Evolutionary conservation across 2,888 invertebrate genomes (phyloP).

Genomic region (Perizoma flavofasciatum): DNA sequence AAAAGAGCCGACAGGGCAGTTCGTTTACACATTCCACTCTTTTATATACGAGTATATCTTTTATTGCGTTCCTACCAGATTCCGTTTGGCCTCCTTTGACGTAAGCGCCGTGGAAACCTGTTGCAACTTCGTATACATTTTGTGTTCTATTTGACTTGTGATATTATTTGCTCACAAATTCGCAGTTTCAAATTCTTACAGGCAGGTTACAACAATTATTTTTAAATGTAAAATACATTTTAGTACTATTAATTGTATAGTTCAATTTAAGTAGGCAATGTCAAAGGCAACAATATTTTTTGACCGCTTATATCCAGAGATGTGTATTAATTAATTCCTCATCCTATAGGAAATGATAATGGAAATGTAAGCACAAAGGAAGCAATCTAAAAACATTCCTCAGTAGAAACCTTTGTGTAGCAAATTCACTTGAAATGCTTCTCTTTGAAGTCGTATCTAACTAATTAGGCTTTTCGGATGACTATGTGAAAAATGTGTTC

Average conservation of each 20-base stretch:
- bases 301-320: slow-evolving; percentile 12
- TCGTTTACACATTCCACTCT: slow-evolving; percentile 67
- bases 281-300: too few relatives aligned
- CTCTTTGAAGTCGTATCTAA: slow-evolving; percentile 52
- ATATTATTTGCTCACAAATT: too few relatives aligned
- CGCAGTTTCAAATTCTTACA: too few relatives aligned
- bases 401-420: slow-evolving; percentile 48
- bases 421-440: slow-evolving; percentile 38
- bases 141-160: slow-evolving; percentile 38
- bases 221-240: too few relatives aligned
- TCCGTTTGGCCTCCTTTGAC: slow-evolving; percentile 36
- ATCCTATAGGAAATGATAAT: slow-evolving; percentile 27
- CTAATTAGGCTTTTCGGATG: slow-evolving; percentile 69
- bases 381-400: slow-evolving; percentile 55
- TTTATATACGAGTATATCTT: slow-evolving; percentile 43
- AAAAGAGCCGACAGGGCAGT: slow-evolving; percentile 63
- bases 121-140: slow-evolving; percentile 38
- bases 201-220: too few relatives aligned
- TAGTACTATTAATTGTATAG: too few relatives aligned
- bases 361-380: slow-evolving; percentile 49
- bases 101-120: slow-evolving; percentile 41
- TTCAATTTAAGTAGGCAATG: too few relatives aligned
- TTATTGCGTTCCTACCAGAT: slow-evolving; percentile 42
- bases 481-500: slow-evolving; percentile 60
- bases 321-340: slow-evolving; percentile 25